phyloP scores from a whole-genome alignment of 2,888 invertebrate species.

The Adineta ricciae region DNA sequence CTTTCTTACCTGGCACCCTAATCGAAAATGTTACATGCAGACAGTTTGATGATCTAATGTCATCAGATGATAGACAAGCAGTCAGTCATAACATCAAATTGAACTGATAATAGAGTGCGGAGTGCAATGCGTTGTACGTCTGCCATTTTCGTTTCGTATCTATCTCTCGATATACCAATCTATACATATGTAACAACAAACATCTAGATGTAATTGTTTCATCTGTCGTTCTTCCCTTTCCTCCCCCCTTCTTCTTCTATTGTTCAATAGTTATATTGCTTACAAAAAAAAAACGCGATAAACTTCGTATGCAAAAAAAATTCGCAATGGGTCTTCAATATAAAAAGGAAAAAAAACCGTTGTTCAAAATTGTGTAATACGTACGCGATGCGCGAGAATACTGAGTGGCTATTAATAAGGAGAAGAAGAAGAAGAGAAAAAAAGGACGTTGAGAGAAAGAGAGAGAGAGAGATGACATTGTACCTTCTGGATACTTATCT shows the following conservation, averaged over 20 bases:
- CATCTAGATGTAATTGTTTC: background rate
- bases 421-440: too few relatives aligned
- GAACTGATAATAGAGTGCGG: conserved; percentile 7
- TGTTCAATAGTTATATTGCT: background rate
- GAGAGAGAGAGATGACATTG: background rate
- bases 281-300: background rate
- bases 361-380: background rate
- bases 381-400: background rate
- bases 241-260: background rate
- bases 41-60: conserved; percentile 13
- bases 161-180: background rate
- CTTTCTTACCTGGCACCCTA: background rate
- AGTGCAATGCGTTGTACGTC: background rate
- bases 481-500: background rate
- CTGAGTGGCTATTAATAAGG: background rate
- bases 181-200: background rate
- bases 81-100: conserved; percentile 9
- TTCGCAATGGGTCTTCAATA: background rate
- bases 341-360: background rate
- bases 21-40: background rate
- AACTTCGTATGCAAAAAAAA: background rate
- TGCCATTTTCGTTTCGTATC: background rate
- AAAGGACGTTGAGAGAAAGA: background rate
- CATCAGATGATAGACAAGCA: conserved; percentile 5
- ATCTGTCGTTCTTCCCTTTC: background rate